Conservation (phyloP, 2,888 invertebrate species). For the Dioctria linearis region DNA sequence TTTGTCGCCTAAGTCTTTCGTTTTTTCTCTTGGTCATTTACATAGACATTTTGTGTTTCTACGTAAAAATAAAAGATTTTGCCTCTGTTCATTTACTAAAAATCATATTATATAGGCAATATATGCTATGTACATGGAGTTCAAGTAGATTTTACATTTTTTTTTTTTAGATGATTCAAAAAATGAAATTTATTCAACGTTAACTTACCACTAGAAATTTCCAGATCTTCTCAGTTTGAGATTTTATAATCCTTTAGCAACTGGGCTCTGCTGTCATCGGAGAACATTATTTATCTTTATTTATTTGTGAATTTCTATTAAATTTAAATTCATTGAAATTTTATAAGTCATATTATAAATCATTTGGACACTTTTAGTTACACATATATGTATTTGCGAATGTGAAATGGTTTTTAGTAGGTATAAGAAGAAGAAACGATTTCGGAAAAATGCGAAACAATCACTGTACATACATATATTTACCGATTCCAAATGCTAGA, state of each 20-base stretch:
- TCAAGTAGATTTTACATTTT: background rate
- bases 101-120: no score
- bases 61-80: no score
- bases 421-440: background rate
- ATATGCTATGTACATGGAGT: no score
- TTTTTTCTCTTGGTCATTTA: conserved; percentile 32
- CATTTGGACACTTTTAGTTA: background rate
- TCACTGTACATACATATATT: no score
- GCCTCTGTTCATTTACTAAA: background rate
- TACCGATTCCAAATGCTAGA: background rate
- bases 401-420: background rate
- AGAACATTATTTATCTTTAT: background rate
- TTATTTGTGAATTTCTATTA: background rate
- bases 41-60: conserved; percentile 44
- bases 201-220: conserved; percentile 31
- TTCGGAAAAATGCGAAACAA: background rate
- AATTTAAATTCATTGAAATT: background rate
- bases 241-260: conserved; percentile 11
- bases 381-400: background rate
- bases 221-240: background rate
- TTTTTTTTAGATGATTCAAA: background rate
- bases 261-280: background rate
- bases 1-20: conserved; percentile 53
- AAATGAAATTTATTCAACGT: conserved; percentile 22
- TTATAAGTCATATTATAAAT: conserved; percentile 2